Conservation (phyloP, 2,797 vertebrate species). For the Rallus crepitans region DNA sequence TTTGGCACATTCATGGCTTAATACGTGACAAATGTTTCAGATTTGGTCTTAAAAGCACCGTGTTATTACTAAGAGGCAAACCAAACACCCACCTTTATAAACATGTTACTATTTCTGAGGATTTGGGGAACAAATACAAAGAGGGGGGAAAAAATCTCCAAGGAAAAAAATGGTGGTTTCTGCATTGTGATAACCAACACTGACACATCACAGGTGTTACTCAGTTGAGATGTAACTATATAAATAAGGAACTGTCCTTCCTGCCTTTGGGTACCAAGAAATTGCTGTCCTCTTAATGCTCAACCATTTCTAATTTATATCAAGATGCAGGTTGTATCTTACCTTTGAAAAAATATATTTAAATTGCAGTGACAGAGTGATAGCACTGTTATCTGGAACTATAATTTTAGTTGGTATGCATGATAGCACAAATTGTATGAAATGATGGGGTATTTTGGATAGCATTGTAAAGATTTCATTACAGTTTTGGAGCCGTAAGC, state of each 20-base stretch:
- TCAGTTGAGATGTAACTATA: slow-evolving; percentile 33
- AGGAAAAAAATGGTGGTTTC: not conserved
- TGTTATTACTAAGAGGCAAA: slow-evolving; percentile 31
- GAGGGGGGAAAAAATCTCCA: not conserved
- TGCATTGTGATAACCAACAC: slow-evolving; percentile 29
- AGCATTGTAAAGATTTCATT: slow-evolving; percentile 50
- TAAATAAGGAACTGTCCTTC: slow-evolving; percentile 14
- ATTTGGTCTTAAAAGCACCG: slow-evolving; percentile 12
- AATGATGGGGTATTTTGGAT: slow-evolving; percentile 66
- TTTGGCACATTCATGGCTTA: slow-evolving; percentile 45
- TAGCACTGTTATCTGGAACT: slow-evolving; percentile 64
- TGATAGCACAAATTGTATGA: slow-evolving; percentile 51
- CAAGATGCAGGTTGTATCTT: slow-evolving; percentile 5
- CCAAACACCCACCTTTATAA: slow-evolving; percentile 14
- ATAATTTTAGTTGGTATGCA: slow-evolving; percentile 50
- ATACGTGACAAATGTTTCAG: slow-evolving; percentile 55
- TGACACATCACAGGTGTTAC: not conserved
- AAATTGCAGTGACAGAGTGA: slow-evolving; percentile 42
- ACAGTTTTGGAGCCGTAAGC: slow-evolving; percentile 2
- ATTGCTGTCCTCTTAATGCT: slow-evolving; percentile 4
- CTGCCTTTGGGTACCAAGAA: not conserved
- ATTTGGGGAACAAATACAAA: not conserved
- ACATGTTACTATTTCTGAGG: not conserved
- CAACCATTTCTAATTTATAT: slow-evolving; percentile 35
- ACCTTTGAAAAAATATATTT: slow-evolving; percentile 47